phyloP scores from a whole-genome alignment of 2,797 vertebrate species.

The Tinamus major region DNA sequence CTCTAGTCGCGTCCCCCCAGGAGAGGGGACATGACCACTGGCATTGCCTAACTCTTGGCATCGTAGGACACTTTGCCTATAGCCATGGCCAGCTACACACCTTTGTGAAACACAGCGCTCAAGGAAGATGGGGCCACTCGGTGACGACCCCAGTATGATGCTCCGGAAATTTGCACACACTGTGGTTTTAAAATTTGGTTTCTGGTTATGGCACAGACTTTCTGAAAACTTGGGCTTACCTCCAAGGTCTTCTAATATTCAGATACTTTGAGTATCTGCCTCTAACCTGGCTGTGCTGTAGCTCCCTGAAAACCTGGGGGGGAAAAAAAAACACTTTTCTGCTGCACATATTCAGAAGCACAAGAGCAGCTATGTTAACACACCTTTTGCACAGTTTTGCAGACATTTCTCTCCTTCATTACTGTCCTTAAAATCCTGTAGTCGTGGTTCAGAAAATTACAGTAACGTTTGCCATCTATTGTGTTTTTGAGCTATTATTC shows the following conservation, averaged over 20 bases:
- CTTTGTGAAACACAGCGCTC: not conserved
- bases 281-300: not conserved
- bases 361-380: rapidly evolving
- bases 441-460: not conserved
- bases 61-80: not conserved
- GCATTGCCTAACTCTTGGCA: not conserved
- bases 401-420: not conserved
- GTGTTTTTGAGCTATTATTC: not conserved
- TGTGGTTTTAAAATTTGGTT: not conserved
- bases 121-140: not conserved
- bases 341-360: not conserved
- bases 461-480: not conserved
- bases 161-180: not conserved
- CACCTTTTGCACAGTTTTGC: not conserved
- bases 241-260: not conserved
- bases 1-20: not conserved
- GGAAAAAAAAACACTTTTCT: not conserved
- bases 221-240: not conserved
- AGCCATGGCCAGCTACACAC: not conserved
- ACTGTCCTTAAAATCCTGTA: not conserved
- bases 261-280: not conserved
- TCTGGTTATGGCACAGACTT: not conserved
- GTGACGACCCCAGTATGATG: rapidly evolving
- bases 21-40: not conserved
- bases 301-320: not conserved